Percentiles rank a stretch among this genome's conserved stretches.
Evolutionary conservation across 2,113 vertebrate species (phyloP).

Genomic region (Ptilorrhoa leucosticta): DNA sequence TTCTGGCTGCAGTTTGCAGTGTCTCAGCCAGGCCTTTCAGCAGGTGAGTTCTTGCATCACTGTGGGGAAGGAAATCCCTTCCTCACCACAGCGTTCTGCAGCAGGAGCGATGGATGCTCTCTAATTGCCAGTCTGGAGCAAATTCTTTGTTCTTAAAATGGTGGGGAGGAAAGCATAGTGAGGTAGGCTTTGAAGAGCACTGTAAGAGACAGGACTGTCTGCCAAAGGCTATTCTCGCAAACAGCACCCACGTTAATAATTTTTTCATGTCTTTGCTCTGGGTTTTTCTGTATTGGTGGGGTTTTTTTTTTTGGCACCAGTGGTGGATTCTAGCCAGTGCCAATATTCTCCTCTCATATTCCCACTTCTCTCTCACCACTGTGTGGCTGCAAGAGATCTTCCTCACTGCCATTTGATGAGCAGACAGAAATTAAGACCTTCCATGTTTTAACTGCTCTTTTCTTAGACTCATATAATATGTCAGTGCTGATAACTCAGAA

Average conservation of each 20-base stretch:
- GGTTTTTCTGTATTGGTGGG: neutral
- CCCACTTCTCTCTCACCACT: neutral
- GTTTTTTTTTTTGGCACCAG: neutral
- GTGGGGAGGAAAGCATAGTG: neutral
- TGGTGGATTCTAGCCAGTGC: neutral
- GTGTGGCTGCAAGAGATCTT: neutral
- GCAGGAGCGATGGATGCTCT: neutral
- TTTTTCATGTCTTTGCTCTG: neutral
- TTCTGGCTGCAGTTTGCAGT: neutral
- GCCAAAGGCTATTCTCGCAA: neutral
- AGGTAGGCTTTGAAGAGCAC: neutral
- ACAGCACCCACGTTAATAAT: neutral
- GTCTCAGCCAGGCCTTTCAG: neutral
- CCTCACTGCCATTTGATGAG: neutral
- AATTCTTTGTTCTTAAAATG: neutral
- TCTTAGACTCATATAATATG: neutral
- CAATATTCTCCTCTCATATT: neutral
- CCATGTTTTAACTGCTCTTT: neutral
- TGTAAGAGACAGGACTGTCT: neutral
- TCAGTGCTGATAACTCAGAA: neutral
- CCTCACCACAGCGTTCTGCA: neutral
- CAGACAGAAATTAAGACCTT: neutral
- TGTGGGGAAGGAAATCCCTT: neutral
- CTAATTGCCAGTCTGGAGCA: neutral
- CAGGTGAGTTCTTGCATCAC: neutral